Evolutionary conservation across 2,888 invertebrate genomes (phyloP).

Genomic region (Standfussiana lucernea): DNA sequence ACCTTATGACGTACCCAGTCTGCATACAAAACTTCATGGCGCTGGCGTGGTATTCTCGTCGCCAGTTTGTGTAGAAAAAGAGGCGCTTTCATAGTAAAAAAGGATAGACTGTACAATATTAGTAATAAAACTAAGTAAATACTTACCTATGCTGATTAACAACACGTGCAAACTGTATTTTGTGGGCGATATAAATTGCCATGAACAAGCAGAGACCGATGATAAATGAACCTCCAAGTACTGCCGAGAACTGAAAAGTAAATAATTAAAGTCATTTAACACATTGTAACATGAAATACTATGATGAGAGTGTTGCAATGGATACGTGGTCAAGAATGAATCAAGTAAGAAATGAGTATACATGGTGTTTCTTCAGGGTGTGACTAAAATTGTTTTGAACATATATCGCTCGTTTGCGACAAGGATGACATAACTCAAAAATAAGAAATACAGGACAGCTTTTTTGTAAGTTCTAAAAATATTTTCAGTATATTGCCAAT

Average conservation of each 20-base stretch:
- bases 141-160: slow-evolving; percentile 54
- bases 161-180: slow-evolving; percentile 71
- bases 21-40: background rate
- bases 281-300: background rate
- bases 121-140: slow-evolving; percentile 6
- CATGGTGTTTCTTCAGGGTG: background rate
- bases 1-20: background rate
- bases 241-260: slow-evolving; percentile 72
- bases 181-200: slow-evolving; percentile 73
- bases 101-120: background rate
- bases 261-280: slow-evolving; percentile 17
- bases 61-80: background rate
- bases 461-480: too few relatives aligned
- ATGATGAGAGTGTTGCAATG: background rate
- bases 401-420: too few relatives aligned
- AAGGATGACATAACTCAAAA: too few relatives aligned
- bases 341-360: background rate
- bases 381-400: too few relatives aligned
- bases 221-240: slow-evolving; percentile 73
- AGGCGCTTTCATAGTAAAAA: background rate
- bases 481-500: too few relatives aligned
- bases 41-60: too few relatives aligned
- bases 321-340: background rate
- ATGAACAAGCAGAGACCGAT: slow-evolving; percentile 71
- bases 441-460: too few relatives aligned